phyloP scores from a whole-genome alignment of 2,113 vertebrate genomes.

The Ranitomeya variabilis region DNA sequence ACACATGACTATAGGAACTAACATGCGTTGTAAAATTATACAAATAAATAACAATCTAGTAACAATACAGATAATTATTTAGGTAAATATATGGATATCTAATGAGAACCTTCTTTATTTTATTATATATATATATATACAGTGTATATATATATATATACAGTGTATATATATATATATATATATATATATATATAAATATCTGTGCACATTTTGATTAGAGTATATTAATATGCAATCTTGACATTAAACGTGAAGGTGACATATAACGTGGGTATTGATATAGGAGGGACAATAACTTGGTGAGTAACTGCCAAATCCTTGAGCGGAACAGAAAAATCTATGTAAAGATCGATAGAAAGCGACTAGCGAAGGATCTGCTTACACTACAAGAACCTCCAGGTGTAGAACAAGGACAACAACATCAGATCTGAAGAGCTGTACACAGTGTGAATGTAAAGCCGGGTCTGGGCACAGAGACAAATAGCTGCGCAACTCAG shows the following conservation, averaged over 20 bases:
- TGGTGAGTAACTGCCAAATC: neutral
- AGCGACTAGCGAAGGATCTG: neutral
- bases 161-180: too few relatives aligned
- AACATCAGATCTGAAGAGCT: neutral
- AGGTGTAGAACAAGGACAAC: constrained; percentile 6
- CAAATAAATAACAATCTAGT: too few relatives aligned
- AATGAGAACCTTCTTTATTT: neutral
- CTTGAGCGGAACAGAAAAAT: neutral
- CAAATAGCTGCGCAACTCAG: neutral
- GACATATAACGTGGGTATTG: neutral
- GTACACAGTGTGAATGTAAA: neutral
- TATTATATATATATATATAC: too few relatives aligned
- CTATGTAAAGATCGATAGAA: neutral
- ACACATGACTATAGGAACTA: too few relatives aligned
- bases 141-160: too few relatives aligned
- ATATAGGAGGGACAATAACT: neutral
- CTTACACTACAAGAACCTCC: neutral
- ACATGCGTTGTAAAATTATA: too few relatives aligned
- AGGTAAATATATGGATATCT: too few relatives aligned
- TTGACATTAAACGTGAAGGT: neutral
- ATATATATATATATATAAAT: too few relatives aligned
- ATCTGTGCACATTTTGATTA: neutral
- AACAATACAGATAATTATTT: neutral
- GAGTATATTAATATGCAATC: neutral
- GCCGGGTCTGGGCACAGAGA: neutral